Evolutionary conservation across 2,113 vertebrate species (phyloP), one percentile per base, ranked within the genome.

Genomic region (Apeltes quadracus): DNA sequence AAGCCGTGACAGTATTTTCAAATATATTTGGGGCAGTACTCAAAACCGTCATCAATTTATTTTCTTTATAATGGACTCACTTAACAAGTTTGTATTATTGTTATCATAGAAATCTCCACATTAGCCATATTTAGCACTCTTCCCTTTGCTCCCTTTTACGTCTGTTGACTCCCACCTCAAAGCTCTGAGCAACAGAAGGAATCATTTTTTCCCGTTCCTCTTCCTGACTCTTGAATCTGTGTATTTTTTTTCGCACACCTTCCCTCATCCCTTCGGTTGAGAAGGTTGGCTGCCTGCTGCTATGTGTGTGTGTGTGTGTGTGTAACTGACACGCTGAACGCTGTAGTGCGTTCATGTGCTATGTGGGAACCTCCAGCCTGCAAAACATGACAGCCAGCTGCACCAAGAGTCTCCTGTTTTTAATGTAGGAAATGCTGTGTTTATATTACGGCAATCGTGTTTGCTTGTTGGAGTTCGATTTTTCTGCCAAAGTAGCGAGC

Each of bases 371-470:
- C 69, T 75, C n/a, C 3, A 43, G 59, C 64, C 68, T 68, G 7
- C 38, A 69, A 80, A 71, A 20, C 63, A 6, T 83, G 83, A 80
- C 84, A 87, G 81, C 68, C 55, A 71, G 65, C 79, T 59, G 57
- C 22, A 41, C 32, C 48, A 64, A 74, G 71, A 70, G 62, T 59
- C 44, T 62, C 22, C 23, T 27, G 23, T 61, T 50, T 76, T 72
- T 58, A 73, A 79, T 75, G 76, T 65, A 25, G 39, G 61, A 76
- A 57, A 61, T 69, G 39, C 38, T 22, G 23, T 15, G 6, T 2
- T 10, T 57, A 74, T 75, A 39, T 76, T 22, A 69, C 16, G 46
- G 64, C 6, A 72, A n/a, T 72, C 59, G 20, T 63, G 53, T 78
- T 82, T 55, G 44, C 63, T 69, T 75, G 48, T 66, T 70, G 43